phyloP scores from a whole-genome alignment of 2,113 vertebrate species.

The Chionodraco myersi region DNA sequence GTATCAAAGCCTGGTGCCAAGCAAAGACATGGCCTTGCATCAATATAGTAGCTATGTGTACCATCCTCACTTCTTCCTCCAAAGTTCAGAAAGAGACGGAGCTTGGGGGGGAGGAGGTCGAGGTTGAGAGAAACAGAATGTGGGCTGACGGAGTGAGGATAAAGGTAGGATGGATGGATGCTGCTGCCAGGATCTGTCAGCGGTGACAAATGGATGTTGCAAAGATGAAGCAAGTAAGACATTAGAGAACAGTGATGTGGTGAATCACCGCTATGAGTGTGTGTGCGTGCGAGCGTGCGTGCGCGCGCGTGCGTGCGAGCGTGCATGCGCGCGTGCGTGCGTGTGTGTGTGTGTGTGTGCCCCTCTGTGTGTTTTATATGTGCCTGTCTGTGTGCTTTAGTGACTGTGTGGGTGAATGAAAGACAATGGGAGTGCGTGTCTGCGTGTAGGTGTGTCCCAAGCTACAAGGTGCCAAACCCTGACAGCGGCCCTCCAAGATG shows the following conservation, averaged over 20 bases:
- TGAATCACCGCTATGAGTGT: slow-evolving; percentile 64
- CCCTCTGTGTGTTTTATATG: slow-evolving; percentile 19
- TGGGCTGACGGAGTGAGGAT: slow-evolving; percentile 63
- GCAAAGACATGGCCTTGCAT: slow-evolving; percentile 40
- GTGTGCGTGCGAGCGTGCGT: slow-evolving; percentile 27
- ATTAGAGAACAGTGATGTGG: slow-evolving; percentile 81
- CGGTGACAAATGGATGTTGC: slow-evolving; percentile 80
- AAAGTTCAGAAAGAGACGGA: slow-evolving; percentile 37
- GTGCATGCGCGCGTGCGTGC: slow-evolving; percentile 29
- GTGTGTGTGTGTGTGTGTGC: slow-evolving; percentile 8
- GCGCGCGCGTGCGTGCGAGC: slow-evolving; percentile 12
- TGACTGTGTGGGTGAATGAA: slow-evolving; percentile 56
- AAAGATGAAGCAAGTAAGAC: slow-evolving; percentile 82
- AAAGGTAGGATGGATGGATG: slow-evolving; percentile 77
- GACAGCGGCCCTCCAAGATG: slow-evolving; percentile 68
- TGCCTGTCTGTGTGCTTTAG: slow-evolving; percentile 37
- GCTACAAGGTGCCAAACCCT: slow-evolving; percentile 67
- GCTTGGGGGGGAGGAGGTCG: slow-evolving; percentile 14
- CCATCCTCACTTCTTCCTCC: slow-evolving; percentile 33
- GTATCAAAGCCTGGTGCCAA: slow-evolving; percentile 5
- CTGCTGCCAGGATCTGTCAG: slow-evolving; percentile 77
- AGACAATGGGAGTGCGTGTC: slow-evolving; percentile 35
- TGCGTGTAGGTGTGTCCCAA: slow-evolving; percentile 52
- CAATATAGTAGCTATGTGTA: slow-evolving; percentile 24
- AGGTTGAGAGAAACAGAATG: slow-evolving; percentile 45